These are phyloP conservation scores for Tipula confusa DNA, from an alignment of 2,888 invertebrate species.

Conservation along the genomic window DNA sequence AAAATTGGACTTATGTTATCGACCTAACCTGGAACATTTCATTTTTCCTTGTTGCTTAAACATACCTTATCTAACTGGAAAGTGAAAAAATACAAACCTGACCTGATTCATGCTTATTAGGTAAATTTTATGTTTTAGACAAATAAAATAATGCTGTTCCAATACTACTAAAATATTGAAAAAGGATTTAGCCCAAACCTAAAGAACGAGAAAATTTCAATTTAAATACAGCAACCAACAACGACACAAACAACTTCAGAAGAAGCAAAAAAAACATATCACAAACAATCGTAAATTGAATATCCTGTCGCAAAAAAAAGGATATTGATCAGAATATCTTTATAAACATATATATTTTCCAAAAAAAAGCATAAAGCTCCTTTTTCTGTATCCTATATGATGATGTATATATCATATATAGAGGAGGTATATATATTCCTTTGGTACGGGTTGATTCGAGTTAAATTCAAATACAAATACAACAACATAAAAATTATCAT, in stretches of 20 bases:
- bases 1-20: too few relatives aligned
- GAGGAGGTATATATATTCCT: not conserved
- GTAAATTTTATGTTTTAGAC: too few relatives aligned
- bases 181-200: not conserved
- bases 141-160: too few relatives aligned
- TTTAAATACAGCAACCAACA: not conserved
- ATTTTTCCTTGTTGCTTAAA: too few relatives aligned
- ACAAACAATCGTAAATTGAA: constrained; percentile 3
- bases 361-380: not conserved
- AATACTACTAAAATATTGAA: too few relatives aligned
- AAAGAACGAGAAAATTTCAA: not conserved
- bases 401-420: not conserved
- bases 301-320: constrained; percentile 14
- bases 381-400: not conserved
- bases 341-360: not conserved
- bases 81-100: too few relatives aligned
- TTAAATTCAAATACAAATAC: not conserved
- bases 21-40: too few relatives aligned
- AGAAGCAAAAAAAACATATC: not conserved
- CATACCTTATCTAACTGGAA: too few relatives aligned
- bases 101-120: too few relatives aligned
- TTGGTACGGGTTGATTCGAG: not conserved
- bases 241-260: not conserved
- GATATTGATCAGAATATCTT: not conserved
- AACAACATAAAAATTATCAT: constrained; percentile 12